phyloP scores from a whole-genome alignment of 2,888 invertebrate species.

The Antheraea assamensis region DNA sequence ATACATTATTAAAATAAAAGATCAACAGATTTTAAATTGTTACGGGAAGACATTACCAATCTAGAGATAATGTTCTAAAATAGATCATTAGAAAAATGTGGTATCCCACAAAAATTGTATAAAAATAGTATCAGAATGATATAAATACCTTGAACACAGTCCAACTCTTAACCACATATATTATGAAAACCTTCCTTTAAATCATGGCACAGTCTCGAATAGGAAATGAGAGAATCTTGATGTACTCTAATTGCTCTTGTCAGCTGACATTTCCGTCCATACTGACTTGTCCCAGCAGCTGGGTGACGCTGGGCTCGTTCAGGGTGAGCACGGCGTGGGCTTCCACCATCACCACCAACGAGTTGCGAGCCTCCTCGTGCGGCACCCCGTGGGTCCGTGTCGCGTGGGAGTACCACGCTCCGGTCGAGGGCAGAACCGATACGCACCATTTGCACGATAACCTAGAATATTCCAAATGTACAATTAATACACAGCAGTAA shows the following conservation, averaged over 20 bases:
- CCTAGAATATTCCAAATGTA: conserved; percentile 44
- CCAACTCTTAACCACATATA: background rate
- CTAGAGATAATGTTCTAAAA: background rate
- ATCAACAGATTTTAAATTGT: background rate
- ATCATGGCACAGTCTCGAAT: background rate
- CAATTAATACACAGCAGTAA: background rate
- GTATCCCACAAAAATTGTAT: background rate
- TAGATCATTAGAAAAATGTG: background rate
- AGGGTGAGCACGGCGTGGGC: conserved; percentile 83
- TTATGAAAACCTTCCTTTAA: background rate
- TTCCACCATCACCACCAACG: conserved; percentile 83
- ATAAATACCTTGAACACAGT: too few relatives aligned
- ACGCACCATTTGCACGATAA: conserved; percentile 82
- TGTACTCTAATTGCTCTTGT: conserved; percentile 42
- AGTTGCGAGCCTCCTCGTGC: conserved; percentile 82
- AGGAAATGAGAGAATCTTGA: background rate
- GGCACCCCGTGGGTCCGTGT: conserved; percentile 81
- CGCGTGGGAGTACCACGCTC: conserved; percentile 84
- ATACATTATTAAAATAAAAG: background rate
- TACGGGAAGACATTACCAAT: background rate
- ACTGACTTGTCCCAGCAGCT: conserved; percentile 68
- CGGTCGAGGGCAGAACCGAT: conserved; percentile 76
- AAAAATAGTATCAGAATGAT: background rate
- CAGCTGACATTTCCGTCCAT: conserved; percentile 50
- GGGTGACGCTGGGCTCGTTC: conserved; percentile 72